Evolutionary conservation across 2,797 vertebrate genomes (phyloP), one percentile per base, ranked within the genome.

Genomic region (Cyclopterus lumpus): DNA sequence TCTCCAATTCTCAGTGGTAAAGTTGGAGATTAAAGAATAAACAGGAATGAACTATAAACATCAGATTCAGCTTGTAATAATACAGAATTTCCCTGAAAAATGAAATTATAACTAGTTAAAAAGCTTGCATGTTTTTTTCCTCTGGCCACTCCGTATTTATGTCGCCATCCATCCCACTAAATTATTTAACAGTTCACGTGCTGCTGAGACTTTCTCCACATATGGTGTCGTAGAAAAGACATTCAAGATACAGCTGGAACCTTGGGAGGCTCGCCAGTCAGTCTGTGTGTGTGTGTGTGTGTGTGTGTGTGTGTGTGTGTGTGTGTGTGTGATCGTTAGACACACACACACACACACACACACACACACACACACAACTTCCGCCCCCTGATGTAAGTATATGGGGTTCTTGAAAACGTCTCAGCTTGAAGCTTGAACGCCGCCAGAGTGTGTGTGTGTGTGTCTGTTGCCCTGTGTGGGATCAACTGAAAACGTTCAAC

Each of bases 401-500:
- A 48, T 71, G 75, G 38, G 62, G 30, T 70, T 87, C 71, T 72
- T 72, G 75, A 84, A 86, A 86, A 86, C 68, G 67, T 68, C 77
- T 73, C 84, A 54, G 73, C 71, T 83, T 85, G 76, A 79, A 63
- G 81, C 80, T 44, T 32, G 36, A 71, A 72, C 10, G 2, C 62
- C 46, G 58, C 58, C 51, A 5, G 53, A 49, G 82, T 73, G 61
- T 63, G 34, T 53, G 67, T 67, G 51, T 26, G 63, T 16, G 26
- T 18, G 51, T 34, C 54, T 67, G 46, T 1, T 62, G 55, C 34
- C 59, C 61, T 77, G 38, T 61, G 81, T 72, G 83, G 77, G 88
- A 88, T 92, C 90, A 86, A 80, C 75, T 79, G 69, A 63, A 87
- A 89, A 87, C 77, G 83, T 79, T 90, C 66, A 2, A 75, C 75